Conservation (phyloP, 2,113 vertebrate genomes). For the Scophthalmus maximus region DNA sequence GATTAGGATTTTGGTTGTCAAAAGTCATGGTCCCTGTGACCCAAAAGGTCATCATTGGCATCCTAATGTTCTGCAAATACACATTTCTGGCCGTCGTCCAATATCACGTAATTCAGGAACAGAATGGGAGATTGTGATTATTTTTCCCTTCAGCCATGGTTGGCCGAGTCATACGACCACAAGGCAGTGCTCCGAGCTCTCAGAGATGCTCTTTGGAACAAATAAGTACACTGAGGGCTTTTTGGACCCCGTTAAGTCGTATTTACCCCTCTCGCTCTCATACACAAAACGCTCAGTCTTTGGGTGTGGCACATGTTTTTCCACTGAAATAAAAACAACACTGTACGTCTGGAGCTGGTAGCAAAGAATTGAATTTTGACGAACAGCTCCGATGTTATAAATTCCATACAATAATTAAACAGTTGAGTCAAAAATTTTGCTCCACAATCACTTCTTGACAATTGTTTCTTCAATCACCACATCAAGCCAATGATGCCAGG, state of each 20-base stretch:
- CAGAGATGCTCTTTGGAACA: background rate
- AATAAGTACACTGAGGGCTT: background rate
- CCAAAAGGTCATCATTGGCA: no score
- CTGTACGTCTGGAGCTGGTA: no score
- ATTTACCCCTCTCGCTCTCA: background rate
- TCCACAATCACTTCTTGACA: background rate
- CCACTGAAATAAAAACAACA: background rate
- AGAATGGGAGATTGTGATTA: slow-evolving; percentile 7
- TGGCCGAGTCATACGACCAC: background rate
- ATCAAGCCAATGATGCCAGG: background rate
- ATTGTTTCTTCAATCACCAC: background rate
- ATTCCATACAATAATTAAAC: background rate
- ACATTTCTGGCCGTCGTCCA: background rate
- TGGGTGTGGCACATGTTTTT: background rate
- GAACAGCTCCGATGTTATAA: background rate
- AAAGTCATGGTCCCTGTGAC: background rate
- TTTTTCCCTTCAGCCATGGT: background rate
- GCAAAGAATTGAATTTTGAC: no score
- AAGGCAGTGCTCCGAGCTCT: background rate
- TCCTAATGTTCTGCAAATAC: background rate
- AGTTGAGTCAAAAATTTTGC: background rate
- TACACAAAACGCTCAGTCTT: background rate
- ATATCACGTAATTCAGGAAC: background rate
- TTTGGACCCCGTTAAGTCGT: background rate
- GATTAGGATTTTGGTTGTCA: background rate